Conservation (phyloP, 2,113 vertebrate species). For the Alexandromys fortis region DNA sequence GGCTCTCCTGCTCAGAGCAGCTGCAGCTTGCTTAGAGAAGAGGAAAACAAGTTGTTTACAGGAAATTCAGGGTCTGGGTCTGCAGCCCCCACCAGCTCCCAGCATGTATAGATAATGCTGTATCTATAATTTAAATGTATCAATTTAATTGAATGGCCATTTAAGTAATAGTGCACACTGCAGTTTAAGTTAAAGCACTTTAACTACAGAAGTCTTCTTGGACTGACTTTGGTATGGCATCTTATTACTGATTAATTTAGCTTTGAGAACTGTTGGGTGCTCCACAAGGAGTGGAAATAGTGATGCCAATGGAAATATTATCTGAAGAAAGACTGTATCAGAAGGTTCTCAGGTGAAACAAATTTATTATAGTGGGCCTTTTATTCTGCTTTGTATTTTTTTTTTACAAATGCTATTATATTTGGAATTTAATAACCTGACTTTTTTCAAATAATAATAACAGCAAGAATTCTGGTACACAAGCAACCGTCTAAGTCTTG, state of each 20-base stretch:
- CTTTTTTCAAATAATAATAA: conserved; percentile 35
- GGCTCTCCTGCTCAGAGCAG: no score
- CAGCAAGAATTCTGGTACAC: conserved; percentile 26
- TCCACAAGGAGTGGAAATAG: conserved; percentile 10
- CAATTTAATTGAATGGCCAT: conserved; percentile 55
- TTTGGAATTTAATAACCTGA: conserved; percentile 11
- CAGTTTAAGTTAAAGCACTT: conserved; percentile 40
- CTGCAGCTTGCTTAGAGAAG: no score
- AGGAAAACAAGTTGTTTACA: no score
- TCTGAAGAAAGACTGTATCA: conserved; percentile 37
- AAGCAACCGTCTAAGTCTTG: conserved; percentile 65
- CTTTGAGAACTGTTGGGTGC: conserved; percentile 28
- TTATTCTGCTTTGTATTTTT: conserved; percentile 5
- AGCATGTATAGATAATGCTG: not conserved
- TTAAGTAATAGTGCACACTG: conserved; percentile 46
- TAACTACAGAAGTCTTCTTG: conserved; percentile 35
- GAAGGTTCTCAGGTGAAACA: conserved; percentile 45
- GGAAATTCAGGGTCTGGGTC: no score
- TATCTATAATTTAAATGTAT: conserved; percentile 48
- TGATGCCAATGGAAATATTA: not conserved
- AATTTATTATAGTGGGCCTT: not conserved
- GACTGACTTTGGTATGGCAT: not conserved
- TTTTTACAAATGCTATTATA: conserved; percentile 4
- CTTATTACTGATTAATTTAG: conserved; percentile 57
- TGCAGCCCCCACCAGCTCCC: no score